Conservation (phyloP, 2,888 invertebrate species). For the Coecobrya sp. region DNA sequence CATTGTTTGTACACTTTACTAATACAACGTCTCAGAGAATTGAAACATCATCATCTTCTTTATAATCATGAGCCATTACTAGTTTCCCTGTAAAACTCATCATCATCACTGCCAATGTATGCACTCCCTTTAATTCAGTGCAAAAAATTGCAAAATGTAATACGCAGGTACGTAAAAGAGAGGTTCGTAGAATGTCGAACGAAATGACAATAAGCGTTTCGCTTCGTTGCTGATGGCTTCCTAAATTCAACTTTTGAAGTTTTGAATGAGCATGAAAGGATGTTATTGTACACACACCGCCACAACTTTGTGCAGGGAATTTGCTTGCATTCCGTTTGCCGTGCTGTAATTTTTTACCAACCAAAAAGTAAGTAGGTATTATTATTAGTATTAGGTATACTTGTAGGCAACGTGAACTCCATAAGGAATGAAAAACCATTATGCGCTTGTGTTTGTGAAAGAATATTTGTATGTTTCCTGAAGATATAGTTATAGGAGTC, state of each 20-base stretch:
- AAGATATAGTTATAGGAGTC: no score
- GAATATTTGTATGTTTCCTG: no score
- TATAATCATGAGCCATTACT: neutral
- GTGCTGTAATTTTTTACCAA: neutral
- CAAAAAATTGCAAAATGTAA: neutral
- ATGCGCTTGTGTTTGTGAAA: neutral
- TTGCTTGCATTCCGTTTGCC: neutral
- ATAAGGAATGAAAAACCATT: neutral
- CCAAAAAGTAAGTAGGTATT: neutral
- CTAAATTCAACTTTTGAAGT: conserved; percentile 57
- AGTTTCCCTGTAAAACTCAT: conserved; percentile 39
- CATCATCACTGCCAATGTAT: neutral
- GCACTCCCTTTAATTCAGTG: conserved; percentile 30
- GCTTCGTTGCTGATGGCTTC: conserved; percentile 71
- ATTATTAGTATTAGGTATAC: no score
- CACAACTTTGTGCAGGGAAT: neutral
- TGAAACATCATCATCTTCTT: conserved; percentile 17
- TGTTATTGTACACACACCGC: neutral
- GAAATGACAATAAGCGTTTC: conserved; percentile 66
- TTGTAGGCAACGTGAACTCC: no score
- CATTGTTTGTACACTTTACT: neutral
- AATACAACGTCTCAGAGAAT: neutral
- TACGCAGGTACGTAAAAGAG: neutral
- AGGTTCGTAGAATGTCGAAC: conserved; percentile 24
- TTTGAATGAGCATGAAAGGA: neutral